A percentile compares a stretch with the other conserved stretches of the same genome.
Conservation (phyloP, 1,140 invertebrate species). For the Sinonovacula constricta region DNA sequence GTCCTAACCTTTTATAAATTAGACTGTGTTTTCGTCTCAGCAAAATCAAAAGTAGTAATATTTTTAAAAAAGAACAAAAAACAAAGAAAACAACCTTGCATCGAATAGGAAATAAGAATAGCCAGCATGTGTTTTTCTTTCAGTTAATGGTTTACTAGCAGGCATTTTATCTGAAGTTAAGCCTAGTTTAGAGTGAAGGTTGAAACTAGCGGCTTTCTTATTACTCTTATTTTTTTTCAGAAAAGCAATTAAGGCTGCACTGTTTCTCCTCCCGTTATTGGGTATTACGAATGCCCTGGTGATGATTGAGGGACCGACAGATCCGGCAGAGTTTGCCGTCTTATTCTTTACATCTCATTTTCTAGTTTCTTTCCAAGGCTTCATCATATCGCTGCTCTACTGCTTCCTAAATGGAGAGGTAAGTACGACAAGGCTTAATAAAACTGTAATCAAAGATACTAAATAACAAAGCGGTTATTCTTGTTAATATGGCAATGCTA, state of each 20-base stretch:
- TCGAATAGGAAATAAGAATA: too few species aligned
- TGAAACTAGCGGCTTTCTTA: too few species aligned
- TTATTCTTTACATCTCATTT: slow-evolving; percentile 91
- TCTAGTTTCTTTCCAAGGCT: slow-evolving; percentile 91
- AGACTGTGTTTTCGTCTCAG: too few species aligned
- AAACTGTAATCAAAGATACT: not conserved
- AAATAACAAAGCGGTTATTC: not conserved
- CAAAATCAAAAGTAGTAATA: too few species aligned
- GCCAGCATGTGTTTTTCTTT: too few species aligned
- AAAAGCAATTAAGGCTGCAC: slow-evolving; percentile 73
- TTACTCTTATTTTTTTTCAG: too few species aligned
- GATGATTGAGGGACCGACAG: slow-evolving; percentile 69
- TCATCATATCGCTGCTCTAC: slow-evolving; percentile 90
- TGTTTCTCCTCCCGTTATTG: slow-evolving; percentile 70
- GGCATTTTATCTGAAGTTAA: too few species aligned
- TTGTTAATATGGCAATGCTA: not conserved
- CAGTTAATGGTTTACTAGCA: too few species aligned
- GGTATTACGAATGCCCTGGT: slow-evolving; percentile 75
- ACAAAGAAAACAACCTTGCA: too few species aligned
- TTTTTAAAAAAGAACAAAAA: too few species aligned
- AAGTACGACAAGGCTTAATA: slow-evolving; percentile 63
- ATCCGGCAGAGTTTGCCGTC: slow-evolving; percentile 84
- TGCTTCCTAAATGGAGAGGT: slow-evolving; percentile 95
- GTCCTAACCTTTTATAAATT: too few species aligned
- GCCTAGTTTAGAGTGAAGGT: too few species aligned